Evolutionary conservation across 2,888 invertebrate genomes (phyloP).

Genomic region (Sthenelais limicola): DNA sequence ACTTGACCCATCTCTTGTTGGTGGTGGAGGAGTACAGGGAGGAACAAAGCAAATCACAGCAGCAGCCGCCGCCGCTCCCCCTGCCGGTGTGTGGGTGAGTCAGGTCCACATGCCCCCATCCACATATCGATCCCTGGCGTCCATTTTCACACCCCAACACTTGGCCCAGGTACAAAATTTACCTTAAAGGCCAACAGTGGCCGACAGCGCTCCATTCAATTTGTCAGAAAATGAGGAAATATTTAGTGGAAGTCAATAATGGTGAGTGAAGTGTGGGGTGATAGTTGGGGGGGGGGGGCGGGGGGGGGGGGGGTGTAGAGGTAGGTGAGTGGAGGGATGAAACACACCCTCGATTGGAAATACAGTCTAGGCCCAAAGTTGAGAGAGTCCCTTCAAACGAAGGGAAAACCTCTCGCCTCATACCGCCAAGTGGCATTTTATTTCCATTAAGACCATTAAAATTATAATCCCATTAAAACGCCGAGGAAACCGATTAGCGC

Average conservation of each 20-base stretch:
- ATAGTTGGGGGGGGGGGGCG: neutral
- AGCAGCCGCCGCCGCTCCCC: too few species aligned
- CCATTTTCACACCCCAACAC: neutral
- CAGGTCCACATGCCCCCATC: neutral
- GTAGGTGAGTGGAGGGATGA: neutral
- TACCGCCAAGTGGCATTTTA: too few species aligned
- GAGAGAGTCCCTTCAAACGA: too few species aligned
- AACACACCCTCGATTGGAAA: neutral
- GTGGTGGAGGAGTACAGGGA: constrained; percentile 23
- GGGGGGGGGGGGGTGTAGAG: constrained; percentile 4
- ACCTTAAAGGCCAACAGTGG: neutral
- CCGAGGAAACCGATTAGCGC: too few species aligned
- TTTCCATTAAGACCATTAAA: too few species aligned
- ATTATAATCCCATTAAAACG: too few species aligned
- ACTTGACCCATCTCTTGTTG: too few species aligned
- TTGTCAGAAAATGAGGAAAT: constrained; percentile 4
- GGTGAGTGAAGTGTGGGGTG: neutral
- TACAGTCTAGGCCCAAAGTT: too few species aligned
- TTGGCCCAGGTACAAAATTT: neutral
- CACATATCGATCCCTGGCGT: neutral
- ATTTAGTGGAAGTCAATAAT: constrained; percentile 9
- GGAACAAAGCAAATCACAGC: constrained; percentile 36
- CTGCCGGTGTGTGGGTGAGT: too few species aligned
- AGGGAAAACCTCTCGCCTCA: too few species aligned
- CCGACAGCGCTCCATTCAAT: neutral